Conservation (phyloP, 2,113 vertebrate species). For the Ophiodon elongatus region DNA sequence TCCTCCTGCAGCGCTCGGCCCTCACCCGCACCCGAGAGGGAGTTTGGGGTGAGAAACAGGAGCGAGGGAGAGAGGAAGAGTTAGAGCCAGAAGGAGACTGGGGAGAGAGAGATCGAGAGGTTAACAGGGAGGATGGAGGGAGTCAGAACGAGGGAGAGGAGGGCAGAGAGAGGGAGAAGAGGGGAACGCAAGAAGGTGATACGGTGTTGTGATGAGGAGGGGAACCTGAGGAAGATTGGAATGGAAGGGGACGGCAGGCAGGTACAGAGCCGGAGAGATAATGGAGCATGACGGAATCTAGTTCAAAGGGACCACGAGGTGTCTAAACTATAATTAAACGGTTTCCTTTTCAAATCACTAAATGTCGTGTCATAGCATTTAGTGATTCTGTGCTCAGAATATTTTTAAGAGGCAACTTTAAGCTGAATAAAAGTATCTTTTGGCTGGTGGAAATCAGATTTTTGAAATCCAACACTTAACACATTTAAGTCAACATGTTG, state of each 20-base stretch:
- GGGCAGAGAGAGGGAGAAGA: not conserved
- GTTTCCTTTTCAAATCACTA: not conserved
- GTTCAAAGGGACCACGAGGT: not conserved
- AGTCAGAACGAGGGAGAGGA: not conserved
- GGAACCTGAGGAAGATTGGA: not conserved
- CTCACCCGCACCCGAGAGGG: conserved; percentile 1
- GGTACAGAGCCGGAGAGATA: not conserved
- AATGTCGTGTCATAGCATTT: not conserved
- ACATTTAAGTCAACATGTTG: not conserved
- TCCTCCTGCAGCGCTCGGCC: conserved; percentile 61
- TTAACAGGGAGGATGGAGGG: conserved; percentile 17
- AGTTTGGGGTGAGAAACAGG: not conserved
- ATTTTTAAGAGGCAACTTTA: not conserved
- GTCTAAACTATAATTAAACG: not conserved
- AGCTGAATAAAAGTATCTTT: not conserved
- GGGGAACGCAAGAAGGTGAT: conserved; percentile 1
- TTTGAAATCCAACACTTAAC: not conserved
- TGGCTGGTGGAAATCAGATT: not conserved
- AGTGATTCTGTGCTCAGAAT: not conserved
- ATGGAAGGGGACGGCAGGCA: not conserved
- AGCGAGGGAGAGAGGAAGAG: conserved; percentile 17
- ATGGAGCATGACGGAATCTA: not conserved
- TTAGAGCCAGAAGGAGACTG: conserved; percentile 51
- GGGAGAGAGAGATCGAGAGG: conserved; percentile 36
- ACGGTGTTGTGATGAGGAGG: conserved; percentile 14